Evolutionary conservation across 2,888 invertebrate species (phyloP).

Genomic region (Platynereis dumerilii): DNA sequence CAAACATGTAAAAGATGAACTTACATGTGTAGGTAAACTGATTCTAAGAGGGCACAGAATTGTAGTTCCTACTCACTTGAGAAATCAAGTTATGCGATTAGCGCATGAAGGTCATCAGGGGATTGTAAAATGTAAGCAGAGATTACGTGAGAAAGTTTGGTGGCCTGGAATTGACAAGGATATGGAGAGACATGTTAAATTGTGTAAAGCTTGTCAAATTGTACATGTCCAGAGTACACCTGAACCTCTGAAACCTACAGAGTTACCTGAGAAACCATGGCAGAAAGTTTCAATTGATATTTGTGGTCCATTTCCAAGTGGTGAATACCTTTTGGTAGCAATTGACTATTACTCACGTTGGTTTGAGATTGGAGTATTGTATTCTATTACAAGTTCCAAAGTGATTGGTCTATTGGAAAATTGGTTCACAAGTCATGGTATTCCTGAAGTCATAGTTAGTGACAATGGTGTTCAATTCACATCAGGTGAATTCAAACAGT

Average conservation of each 20-base stretch:
- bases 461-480: neutral
- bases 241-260: slow-evolving; percentile 17
- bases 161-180: slow-evolving; percentile 10
- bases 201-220: slow-evolving; percentile 1
- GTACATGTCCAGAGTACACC: neutral
- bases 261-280: slow-evolving; percentile 19
- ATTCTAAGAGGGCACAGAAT: no score
- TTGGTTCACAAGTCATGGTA: neutral
- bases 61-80: neutral
- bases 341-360: no score
- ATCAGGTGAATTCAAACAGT: neutral
- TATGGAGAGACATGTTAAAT: slow-evolving; percentile 3
- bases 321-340: neutral
- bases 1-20: no score
- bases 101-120: slow-evolving; percentile 25
- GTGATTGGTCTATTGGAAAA: neutral
- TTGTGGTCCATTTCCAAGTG: neutral
- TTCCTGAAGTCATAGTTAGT: neutral
- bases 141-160: slow-evolving; percentile 19
- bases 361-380: neutral
- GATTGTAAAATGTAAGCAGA: slow-evolving; percentile 8
- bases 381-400: neutral
- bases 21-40: no score
- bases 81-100: neutral
- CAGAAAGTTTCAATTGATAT: slow-evolving; percentile 5